Evolutionary conservation across 2,888 invertebrate genomes (phyloP), one percentile per base, ranked within the genome.

Genomic region (Meandrusa payeni): DNA sequence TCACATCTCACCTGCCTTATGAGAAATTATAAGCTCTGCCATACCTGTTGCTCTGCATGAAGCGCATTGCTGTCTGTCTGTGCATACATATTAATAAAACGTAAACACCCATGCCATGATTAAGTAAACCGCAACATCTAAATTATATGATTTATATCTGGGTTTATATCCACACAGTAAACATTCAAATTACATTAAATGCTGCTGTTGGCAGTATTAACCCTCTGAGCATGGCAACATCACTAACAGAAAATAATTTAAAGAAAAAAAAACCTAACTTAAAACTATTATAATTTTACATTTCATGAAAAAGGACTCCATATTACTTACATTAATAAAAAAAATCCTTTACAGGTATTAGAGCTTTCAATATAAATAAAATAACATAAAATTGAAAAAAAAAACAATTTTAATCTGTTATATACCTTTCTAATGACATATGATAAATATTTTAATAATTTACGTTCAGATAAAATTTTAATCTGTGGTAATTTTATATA

Each of bases 1-100:
- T 95, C 88, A 94, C 93, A 90, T 93, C 95, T 88, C 93, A 93
- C 88, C 94, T 94, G 91, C 95, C 95, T 89, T 96, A 95, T 89
- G 95, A 95, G 91, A 95, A 95, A 91, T 93, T 96, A 89, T 95
- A 93, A 93, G 89, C 79, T 74, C 82, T 75, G 79, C 85, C 85
- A 83, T 83, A 78, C 76, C 76, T 74, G 79, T n/a, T 79, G 74
- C 74, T 78, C 76, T 79, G 86, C 86, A 87, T 87, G 86, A 74
- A 69, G 73, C 69, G 78, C 76, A 76, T 81, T 78, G 71, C 69
- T 78, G 76, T 77, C 67, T 74, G 63, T 75, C 63, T 65, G 71
- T 74, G 54, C 61, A 71, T 59, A 64, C 59, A 66, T 63, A 62
- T 59, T 62, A 60, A 58, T 63, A 54, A 46, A 48, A 48, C n/a